Conservation (phyloP, 2,113 vertebrate species). For the Oreochromis aureus region DNA sequence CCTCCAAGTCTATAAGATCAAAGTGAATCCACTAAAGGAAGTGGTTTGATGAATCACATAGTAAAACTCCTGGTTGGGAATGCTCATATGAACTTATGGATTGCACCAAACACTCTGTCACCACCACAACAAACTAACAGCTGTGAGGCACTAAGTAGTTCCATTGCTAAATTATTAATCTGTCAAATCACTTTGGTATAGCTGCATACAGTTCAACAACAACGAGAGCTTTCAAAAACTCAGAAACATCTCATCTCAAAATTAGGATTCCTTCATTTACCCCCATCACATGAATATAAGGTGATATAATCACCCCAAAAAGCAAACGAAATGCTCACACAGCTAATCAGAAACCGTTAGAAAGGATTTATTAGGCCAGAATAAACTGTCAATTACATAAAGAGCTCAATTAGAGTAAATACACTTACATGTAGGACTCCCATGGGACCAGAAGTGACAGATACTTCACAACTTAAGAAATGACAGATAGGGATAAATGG, state of each 20-base stretch:
- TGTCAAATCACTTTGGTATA: not conserved
- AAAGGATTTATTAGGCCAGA: conserved; percentile 53
- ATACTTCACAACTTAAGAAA: conserved; percentile 66
- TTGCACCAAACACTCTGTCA: not conserved
- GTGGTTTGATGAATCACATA: not conserved
- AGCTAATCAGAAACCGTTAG: not conserved
- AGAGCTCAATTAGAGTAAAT: conserved; percentile 67
- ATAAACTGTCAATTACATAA: conserved; percentile 68
- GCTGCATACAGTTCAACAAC: not conserved
- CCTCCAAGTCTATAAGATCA: not conserved
- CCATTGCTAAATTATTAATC: not conserved
- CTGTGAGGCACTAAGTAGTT: not conserved
- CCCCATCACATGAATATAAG: not conserved
- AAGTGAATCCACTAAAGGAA: not conserved
- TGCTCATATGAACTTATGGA: not conserved
- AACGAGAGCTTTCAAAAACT: not conserved
- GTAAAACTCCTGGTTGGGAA: not conserved
- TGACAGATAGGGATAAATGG: conserved; percentile 70
- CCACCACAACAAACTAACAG: not conserved
- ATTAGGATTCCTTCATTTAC: not conserved
- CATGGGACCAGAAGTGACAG: conserved; percentile 64
- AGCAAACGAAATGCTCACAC: not conserved
- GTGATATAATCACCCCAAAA: not conserved
- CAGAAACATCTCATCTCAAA: not conserved
- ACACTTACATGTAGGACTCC: conserved; percentile 57